These are phyloP conservation scores for Amphiprion clarkii DNA, from an alignment of 2,797 vertebrate genomes.

Conservation along the genomic window DNA sequence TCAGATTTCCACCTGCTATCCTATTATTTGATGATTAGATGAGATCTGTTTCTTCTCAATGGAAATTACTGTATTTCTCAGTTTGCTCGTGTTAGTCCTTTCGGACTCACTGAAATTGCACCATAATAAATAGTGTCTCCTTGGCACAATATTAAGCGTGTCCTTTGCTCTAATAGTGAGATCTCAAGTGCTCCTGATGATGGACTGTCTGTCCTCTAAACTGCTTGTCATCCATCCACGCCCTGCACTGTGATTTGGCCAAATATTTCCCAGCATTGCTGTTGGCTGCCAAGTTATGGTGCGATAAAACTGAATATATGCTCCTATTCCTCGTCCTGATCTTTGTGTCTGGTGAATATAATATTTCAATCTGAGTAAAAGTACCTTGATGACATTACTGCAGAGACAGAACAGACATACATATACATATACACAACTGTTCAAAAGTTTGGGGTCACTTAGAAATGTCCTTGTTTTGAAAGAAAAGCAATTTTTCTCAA, in stretches of 20 bases:
- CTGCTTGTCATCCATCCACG: slow-evolving; percentile 37
- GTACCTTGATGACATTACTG: neutral
- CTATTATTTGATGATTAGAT: neutral
- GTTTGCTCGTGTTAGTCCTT: slow-evolving; percentile 33
- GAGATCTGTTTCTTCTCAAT: neutral
- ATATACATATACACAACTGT: neutral
- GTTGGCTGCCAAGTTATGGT: slow-evolving; percentile 1
- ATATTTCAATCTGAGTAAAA: neutral
- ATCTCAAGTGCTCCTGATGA: slow-evolving; percentile 47
- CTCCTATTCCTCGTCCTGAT: neutral
- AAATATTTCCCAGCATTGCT: slow-evolving; percentile 36
- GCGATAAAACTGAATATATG: slow-evolving; percentile 1
- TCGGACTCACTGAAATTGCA: slow-evolving; percentile 47
- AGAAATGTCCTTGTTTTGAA: too few relatives aligned
- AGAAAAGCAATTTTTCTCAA: too few relatives aligned
- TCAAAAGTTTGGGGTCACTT: too few relatives aligned
- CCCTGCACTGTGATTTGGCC: slow-evolving; percentile 36
- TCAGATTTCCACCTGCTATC: neutral
- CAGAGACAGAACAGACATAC: neutral
- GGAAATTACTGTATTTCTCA: slow-evolving; percentile 16
- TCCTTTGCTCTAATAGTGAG: slow-evolving; percentile 62
- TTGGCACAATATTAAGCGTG: slow-evolving; percentile 56
- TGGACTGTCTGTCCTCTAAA: slow-evolving; percentile 51
- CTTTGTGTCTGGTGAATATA: neutral
- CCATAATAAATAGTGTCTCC: slow-evolving; percentile 60